phyloP scores from a whole-genome alignment of 2,113 vertebrate genomes.

The Pelecanus crispus region DNA sequence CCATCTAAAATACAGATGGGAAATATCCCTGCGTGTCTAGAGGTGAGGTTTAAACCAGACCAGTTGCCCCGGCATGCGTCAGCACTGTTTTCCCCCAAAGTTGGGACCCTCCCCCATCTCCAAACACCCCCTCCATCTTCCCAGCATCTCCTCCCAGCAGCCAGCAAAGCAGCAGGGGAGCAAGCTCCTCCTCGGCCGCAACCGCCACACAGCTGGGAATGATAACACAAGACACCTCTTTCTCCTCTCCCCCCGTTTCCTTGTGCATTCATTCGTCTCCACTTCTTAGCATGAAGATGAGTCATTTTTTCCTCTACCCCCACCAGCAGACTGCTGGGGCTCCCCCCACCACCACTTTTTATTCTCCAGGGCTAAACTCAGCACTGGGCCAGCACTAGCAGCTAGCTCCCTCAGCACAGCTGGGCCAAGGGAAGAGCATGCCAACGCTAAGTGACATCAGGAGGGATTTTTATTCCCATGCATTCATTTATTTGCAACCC shows the following conservation, averaged over 20 bases:
- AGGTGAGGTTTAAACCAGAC: not conserved
- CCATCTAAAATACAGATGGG: not conserved
- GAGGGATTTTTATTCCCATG: not conserved
- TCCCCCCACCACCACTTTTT: not conserved
- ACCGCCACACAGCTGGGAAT: not conserved
- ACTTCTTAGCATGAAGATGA: not conserved
- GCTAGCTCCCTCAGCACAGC: not conserved
- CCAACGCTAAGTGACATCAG: not conserved
- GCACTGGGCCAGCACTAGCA: not conserved
- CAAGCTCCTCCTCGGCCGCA: not conserved
- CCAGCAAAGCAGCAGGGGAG: not conserved
- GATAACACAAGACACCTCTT: not conserved
- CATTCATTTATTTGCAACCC: not conserved
- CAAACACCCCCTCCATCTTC: not conserved
- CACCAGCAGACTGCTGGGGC: not conserved
- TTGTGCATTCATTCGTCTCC: not conserved
- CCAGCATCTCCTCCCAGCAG: not conserved
- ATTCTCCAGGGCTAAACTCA: not conserved
- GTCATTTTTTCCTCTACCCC: constrained; percentile 1
- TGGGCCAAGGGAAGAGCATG: not conserved
- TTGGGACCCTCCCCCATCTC: not conserved
- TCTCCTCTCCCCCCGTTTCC: constrained; percentile 2
- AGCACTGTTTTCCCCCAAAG: accelerated
- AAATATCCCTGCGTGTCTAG: not conserved
- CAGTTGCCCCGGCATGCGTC: no score